Percentiles rank a stretch among this genome's conserved stretches.
phyloP scores from a whole-genome alignment of 1,140 invertebrate genomes.

The Nasonia giraulti region DNA sequence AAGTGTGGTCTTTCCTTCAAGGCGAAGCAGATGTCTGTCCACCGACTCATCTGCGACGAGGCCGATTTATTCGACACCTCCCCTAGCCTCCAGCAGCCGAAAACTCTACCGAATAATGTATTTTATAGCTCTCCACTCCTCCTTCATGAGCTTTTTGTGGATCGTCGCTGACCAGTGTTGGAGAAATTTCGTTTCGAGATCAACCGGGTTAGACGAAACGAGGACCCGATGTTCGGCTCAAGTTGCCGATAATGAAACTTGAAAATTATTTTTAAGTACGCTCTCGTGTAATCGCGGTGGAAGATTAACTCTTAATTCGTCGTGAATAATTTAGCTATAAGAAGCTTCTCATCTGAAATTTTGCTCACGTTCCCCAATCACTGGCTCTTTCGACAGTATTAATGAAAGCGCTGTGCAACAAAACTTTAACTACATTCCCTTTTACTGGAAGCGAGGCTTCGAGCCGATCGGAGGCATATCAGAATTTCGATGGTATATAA shows the following conservation, averaged over 20 bases:
- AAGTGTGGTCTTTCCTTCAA: conserved; percentile 2
- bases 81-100: conserved; percentile 4
- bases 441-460: neutral
- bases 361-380: neutral
- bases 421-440: neutral
- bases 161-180: neutral
- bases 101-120: conserved; percentile 2
- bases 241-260: neutral
- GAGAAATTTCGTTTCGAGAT: neutral
- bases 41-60: neutral
- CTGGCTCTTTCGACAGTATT: neutral
- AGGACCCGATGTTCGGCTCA: neutral
- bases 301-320: neutral
- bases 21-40: neutral
- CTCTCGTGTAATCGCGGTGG: neutral
- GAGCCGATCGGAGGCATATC: no score
- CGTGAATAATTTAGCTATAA: neutral
- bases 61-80: conserved; percentile 41
- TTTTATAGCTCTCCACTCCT: neutral
- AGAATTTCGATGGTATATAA: neutral
- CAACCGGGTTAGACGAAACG: neutral
- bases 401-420: neutral
- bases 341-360: neutral
- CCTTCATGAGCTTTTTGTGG: neutral
- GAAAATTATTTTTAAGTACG: neutral